phyloP scores from a whole-genome alignment of 35 echinoderm and acorn worm genomes.

The Eucidaris tribuloides region DNA sequence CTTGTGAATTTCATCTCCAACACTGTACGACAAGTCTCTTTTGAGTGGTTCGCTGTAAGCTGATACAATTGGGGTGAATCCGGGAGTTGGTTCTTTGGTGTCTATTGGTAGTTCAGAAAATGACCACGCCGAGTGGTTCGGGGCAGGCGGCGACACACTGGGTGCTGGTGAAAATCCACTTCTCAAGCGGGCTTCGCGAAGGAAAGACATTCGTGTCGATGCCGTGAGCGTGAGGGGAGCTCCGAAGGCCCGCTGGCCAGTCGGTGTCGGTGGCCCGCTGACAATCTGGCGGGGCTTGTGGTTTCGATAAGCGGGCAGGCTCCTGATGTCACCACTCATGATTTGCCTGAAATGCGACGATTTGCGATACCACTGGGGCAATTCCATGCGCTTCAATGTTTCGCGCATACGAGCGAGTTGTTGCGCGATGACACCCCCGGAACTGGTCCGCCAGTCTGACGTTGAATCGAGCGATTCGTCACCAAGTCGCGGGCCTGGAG shows the following conservation, averaged over 20 bases:
- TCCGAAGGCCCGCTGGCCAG: not conserved
- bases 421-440: conserved; percentile 53
- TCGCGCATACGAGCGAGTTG: conserved; percentile 67
- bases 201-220: conserved; percentile 71
- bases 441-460: conserved; percentile 14
- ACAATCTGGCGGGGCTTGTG: conserved; percentile 36
- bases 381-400: conserved; percentile 57
- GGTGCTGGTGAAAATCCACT: not conserved
- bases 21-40: not conserved
- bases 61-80: not conserved
- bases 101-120: conserved; percentile 6
- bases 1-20: conserved; percentile 24
- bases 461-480: not conserved
- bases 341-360: conserved; percentile 62
- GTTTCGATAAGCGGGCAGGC: not conserved
- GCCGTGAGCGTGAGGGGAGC: not conserved
- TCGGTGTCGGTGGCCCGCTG: conserved; percentile 36
- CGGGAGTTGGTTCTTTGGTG: not conserved
- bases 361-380: conserved; percentile 78
- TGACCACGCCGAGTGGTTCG: not conserved
- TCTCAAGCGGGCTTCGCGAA: conserved; percentile 50
- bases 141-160: not conserved
- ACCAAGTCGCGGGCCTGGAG: conserved; percentile 3
- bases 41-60: not conserved
- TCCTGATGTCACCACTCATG: conserved; percentile 39